Conservation (phyloP, 1,140 invertebrate genomes). For the Belonocnema kinseyi region DNA sequence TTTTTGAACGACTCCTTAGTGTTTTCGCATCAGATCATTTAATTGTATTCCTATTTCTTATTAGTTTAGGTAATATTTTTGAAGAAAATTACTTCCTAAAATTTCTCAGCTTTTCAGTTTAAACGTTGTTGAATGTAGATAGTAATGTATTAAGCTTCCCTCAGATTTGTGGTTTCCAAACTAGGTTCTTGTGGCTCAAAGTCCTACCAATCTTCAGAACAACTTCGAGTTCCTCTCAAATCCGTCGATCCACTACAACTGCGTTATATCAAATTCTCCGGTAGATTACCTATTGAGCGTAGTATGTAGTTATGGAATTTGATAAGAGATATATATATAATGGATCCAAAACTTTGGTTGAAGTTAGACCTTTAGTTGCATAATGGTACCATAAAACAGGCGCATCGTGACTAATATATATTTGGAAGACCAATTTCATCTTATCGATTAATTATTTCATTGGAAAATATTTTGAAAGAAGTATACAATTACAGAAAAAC, state of each 20-base stretch:
- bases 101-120: neutral
- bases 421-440: neutral
- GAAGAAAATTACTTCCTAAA: neutral
- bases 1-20: too few species aligned
- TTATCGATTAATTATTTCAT: too few species aligned
- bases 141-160: neutral
- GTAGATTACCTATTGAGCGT: slow-evolving; percentile 15
- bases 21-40: too few species aligned
- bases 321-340: slow-evolving; percentile 19
- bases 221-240: slow-evolving; percentile 24
- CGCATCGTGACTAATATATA: slow-evolving; percentile 9
- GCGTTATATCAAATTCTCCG: slow-evolving; percentile 19
- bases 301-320: slow-evolving; percentile 22
- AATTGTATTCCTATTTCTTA: too few species aligned
- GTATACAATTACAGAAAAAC: too few species aligned
- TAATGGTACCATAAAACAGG: slow-evolving; percentile 10
- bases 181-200: slow-evolving; percentile 11
- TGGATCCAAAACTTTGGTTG: slow-evolving; percentile 2
- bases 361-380: slow-evolving; percentile 3
- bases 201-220: slow-evolving; percentile 1
- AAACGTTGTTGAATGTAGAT: neutral
- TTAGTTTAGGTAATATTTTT: too few species aligned
- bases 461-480: too few species aligned
- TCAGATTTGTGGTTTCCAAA: slow-evolving; percentile 7
- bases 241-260: slow-evolving; percentile 3